Evolutionary conservation across 2,888 invertebrate genomes (phyloP).

Genomic region (Rhorus exstirpatorius): DNA sequence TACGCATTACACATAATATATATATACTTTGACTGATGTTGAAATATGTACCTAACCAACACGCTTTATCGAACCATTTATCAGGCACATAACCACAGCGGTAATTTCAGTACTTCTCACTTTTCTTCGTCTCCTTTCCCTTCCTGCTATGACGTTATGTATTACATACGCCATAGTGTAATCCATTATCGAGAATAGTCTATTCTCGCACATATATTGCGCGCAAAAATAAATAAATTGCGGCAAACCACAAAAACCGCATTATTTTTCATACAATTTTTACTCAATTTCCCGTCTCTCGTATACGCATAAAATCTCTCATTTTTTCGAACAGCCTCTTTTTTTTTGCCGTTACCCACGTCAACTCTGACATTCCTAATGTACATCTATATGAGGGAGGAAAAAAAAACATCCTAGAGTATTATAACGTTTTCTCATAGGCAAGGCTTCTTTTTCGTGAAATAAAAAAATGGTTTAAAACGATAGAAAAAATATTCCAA

Average conservation of each 20-base stretch:
- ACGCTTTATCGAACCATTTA: slow-evolving; percentile 62
- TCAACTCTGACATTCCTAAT: too few relatives aligned
- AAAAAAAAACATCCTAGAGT: too few relatives aligned
- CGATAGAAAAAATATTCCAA: too few relatives aligned
- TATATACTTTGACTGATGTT: slow-evolving; percentile 21
- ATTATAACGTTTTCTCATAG: too few relatives aligned
- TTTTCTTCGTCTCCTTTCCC: not conserved
- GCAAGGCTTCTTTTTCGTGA: too few relatives aligned
- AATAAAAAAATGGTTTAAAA: too few relatives aligned
- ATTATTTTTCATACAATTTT: not conserved
- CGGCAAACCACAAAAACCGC: too few relatives aligned
- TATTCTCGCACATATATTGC: not conserved
- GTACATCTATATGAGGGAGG: too few relatives aligned
- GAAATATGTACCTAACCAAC: slow-evolving; percentile 26
- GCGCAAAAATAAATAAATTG: too few relatives aligned
- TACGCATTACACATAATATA: slow-evolving; percentile 31
- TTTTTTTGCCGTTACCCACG: too few relatives aligned
- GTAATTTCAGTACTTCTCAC: slow-evolving; percentile 34
- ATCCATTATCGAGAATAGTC: slow-evolving; percentile 71
- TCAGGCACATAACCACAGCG: slow-evolving; percentile 53
- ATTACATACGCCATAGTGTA: slow-evolving; percentile 68
- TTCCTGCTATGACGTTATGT: slow-evolving; percentile 16
- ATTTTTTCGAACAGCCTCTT: too few relatives aligned
- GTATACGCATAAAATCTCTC: too few relatives aligned
- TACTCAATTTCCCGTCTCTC: not conserved